Conservation (phyloP, 64 coral and sea anemone species). For the Acropora yongei region DNA sequence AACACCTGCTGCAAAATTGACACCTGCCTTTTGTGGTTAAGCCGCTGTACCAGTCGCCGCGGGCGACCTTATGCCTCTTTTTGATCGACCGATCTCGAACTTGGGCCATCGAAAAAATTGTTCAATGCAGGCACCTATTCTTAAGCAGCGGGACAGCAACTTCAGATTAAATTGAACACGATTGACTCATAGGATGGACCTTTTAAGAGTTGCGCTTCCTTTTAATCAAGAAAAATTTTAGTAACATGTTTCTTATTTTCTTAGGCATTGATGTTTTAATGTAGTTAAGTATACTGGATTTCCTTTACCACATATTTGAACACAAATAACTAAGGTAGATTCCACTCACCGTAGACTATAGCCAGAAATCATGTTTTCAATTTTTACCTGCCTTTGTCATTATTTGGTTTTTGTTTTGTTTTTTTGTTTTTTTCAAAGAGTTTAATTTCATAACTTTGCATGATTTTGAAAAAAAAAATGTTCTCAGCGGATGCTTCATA, state of each 20-base stretch:
- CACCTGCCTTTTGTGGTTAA: constrained; percentile 14
- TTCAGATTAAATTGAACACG: neutral
- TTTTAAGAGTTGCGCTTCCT: neutral
- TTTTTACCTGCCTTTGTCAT: neutral
- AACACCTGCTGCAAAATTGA: constrained; percentile 2
- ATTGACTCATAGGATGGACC: neutral
- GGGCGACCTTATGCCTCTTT: neutral
- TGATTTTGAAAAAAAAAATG: neutral
- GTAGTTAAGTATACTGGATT: no score
- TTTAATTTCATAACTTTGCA: neutral
- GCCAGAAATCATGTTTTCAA: neutral
- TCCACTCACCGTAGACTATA: no score
- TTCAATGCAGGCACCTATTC: neutral
- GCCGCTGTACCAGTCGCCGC: neutral
- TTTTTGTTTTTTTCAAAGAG: neutral
- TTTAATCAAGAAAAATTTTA: no score
- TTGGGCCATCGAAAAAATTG: neutral
- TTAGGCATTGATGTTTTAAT: no score
- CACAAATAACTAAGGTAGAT: neutral
- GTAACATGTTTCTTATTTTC: no score
- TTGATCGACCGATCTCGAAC: neutral
- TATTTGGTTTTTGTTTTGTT: neutral
- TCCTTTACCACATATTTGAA: neutral
- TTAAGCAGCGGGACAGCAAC: neutral
- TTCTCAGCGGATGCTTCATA: neutral